phyloP scores from a whole-genome alignment of 92 coral and sea anemone genomes.

The Phymanthus crucifer region DNA sequence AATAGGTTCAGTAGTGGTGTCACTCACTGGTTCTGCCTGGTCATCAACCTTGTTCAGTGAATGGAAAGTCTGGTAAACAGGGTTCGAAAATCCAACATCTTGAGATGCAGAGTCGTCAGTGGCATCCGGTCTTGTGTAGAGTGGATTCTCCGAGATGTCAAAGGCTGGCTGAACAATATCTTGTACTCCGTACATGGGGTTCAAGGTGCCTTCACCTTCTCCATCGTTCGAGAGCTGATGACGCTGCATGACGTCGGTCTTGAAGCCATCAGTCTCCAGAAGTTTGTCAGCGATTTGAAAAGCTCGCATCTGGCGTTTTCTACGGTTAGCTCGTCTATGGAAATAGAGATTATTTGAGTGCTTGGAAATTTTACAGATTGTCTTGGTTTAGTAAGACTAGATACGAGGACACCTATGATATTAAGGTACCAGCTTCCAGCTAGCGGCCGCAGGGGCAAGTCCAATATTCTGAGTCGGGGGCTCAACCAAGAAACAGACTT shows the following conservation, averaged over 20 bases:
- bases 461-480: too few species aligned
- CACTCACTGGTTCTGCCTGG: constrained; percentile 1
- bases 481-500: too few species aligned
- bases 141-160: constrained; percentile 47
- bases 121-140: constrained; percentile 44
- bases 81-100: constrained; percentile 53
- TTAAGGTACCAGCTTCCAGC: too few species aligned
- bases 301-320: constrained; percentile 31
- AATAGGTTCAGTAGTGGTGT: constrained; percentile 4
- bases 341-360: not conserved
- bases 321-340: constrained; percentile 25
- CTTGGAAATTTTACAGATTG: not conserved
- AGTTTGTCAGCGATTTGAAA: constrained; percentile 57
- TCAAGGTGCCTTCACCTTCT: constrained; percentile 42
- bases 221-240: constrained; percentile 66
- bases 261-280: constrained; percentile 18
- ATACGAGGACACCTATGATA: too few species aligned
- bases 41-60: constrained; percentile 18
- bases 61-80: constrained; percentile 45
- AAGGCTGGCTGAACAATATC: constrained; percentile 39
- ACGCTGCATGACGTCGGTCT: constrained; percentile 72
- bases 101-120: constrained; percentile 9
- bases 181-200: constrained; percentile 66
- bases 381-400: too few species aligned
- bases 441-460: too few species aligned